These are phyloP conservation scores for Macrotus californicus DNA, from an alignment of 2,113 vertebrate species.

Conservation along the genomic window DNA sequence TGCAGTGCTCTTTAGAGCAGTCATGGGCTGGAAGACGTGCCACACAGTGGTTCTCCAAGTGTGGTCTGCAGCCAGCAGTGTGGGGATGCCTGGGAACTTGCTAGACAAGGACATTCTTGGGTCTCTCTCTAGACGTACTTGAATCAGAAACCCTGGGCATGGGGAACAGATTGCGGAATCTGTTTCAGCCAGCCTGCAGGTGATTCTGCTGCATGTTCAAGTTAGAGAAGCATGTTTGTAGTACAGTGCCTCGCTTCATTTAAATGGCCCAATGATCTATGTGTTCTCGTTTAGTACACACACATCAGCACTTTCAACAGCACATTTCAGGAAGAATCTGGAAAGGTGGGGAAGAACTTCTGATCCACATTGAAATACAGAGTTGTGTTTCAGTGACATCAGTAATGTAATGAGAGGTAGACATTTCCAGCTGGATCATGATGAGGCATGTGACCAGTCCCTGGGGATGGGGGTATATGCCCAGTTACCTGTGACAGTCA, in stretches of 20 bases:
- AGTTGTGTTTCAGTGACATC: neutral
- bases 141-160: neutral
- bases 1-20: neutral
- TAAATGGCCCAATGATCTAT: rapidly evolving
- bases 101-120: neutral
- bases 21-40: neutral
- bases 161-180: neutral
- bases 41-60: neutral
- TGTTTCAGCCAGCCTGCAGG: rapidly evolving
- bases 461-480: neutral
- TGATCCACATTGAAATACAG: neutral
- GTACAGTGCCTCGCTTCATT: neutral
- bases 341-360: neutral
- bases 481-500: neutral
- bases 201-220: neutral
- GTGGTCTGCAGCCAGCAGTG: neutral
- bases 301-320: neutral
- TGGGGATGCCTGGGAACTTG: neutral
- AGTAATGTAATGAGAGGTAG: too few relatives aligned
- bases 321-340: neutral
- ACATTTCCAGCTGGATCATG: neutral
- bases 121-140: too few relatives aligned
- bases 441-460: neutral
- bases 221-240: neutral
- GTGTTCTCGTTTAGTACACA: neutral